Base-by-base conservation (phyloP, 2,797 vertebrate species). In the Syndactyla subalaris region DNA sequence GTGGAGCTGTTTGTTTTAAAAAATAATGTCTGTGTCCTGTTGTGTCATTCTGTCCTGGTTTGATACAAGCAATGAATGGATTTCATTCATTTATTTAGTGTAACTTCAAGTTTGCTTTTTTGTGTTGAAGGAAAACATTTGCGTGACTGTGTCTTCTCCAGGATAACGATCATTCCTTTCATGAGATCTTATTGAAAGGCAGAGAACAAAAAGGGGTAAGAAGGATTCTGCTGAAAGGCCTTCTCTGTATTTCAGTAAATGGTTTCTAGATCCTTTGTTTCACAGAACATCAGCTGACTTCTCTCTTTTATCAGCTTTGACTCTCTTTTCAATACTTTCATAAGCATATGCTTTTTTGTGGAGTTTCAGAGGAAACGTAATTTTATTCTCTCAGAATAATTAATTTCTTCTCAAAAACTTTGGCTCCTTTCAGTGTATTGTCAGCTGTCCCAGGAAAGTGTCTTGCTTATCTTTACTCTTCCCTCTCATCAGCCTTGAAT, bases 321-420 rank as follows among this genome's bases (percentile, higher is more conserved):
- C 7, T 21, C 7, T 43, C 48, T 87, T 63, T 89, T 21, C 52
- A 54, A 54, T 32, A 12, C 30, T 32, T 54, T 54, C 30, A 54
- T 54, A 6, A 34, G 14, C 2, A 4, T 27, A 20, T 24, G 10
- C 14, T 58, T 12, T 39, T 82, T 62, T 0, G 0, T 24, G 29
- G 16, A 3, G 7, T 62, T 79, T 20, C 15, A 4, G 8, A 45
- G 6, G 9, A 16, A 41, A 26, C 38, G 3, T 27, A 32, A 17
- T 57, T 67, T 68, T 63, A 15, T 70, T 79, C 9, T 88, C 16
- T 67, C 21, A 45, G 18, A 72, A 55, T 55, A 85, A 59, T 77
- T 77, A 54, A 39, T 73, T 81, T 87, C 30, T 89, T 70, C 49
- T 77, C n/a, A 18, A 78, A 61, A 94, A 38, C 15, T 34, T 62